Percentiles rank a stretch among this genome's conserved stretches.
Evolutionary conservation across 1,140 invertebrate genomes (phyloP).

Genomic region (Dendroctonus ponderosae): DNA sequence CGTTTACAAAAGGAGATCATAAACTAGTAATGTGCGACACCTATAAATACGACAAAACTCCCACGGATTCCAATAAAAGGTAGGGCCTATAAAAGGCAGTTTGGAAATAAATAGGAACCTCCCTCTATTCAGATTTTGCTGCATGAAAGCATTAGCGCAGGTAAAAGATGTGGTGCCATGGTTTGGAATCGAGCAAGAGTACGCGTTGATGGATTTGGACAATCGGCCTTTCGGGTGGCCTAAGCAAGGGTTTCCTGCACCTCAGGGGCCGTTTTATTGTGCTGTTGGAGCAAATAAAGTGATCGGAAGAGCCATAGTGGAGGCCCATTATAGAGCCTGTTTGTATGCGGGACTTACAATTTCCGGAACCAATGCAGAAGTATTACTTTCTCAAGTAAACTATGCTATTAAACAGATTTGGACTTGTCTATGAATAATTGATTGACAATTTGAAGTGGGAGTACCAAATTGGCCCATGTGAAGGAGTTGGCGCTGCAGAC

Average conservation of each 20-base stretch:
- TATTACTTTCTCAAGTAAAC: slow-evolving; percentile 80
- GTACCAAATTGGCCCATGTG: slow-evolving; percentile 68
- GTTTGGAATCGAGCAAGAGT: slow-evolving; percentile 94
- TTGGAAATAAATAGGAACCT: too few species aligned
- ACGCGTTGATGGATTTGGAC: slow-evolving; percentile 87
- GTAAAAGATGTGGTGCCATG: slow-evolving; percentile 75
- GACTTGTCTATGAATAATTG: too few species aligned
- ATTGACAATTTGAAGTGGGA: slow-evolving; percentile 45
- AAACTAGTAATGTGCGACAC: slow-evolving; percentile 85
- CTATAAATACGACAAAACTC: slow-evolving; percentile 65
- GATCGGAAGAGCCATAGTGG: slow-evolving; percentile 90
- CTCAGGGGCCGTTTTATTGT: slow-evolving; percentile 95
- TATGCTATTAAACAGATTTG: background rate
- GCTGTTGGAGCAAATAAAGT: slow-evolving; percentile 93
- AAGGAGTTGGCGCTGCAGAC: slow-evolving; percentile 82
- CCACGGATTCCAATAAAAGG: slow-evolving; percentile 43
- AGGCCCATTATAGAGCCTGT: slow-evolving; percentile 79
- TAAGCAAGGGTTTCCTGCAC: slow-evolving; percentile 88
- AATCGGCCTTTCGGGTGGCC: slow-evolving; percentile 93
- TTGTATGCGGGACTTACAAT: slow-evolving; percentile 89
- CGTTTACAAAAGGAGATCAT: slow-evolving; percentile 78
- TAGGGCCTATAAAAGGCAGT: background rate
- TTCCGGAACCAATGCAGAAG: slow-evolving; percentile 89
- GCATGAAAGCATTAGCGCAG: slow-evolving; percentile 62
- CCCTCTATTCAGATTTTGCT: slow-evolving; percentile 29